Percentiles rank a stretch among this genome's conserved stretches.
Evolutionary conservation across 1,140 invertebrate species (phyloP).

Genomic region (Drosophila tsacasi): DNA sequence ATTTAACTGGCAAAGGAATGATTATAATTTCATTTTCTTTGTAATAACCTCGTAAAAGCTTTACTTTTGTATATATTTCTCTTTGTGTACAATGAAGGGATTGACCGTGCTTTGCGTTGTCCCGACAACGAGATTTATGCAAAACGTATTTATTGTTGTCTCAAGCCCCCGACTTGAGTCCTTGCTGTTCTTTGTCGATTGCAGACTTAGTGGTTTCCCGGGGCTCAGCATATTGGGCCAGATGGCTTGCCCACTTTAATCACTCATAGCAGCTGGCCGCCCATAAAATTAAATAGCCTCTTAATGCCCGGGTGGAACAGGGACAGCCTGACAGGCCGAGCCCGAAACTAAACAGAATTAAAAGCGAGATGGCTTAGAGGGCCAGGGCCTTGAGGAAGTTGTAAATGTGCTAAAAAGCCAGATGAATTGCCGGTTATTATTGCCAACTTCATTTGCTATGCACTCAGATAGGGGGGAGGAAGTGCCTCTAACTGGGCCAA

Average conservation of each 20-base stretch:
- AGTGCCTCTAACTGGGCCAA: slow-evolving; percentile 15
- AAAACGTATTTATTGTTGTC: slow-evolving; percentile 69
- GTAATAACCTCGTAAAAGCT: too few species aligned
- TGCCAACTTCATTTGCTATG: slow-evolving; percentile 57
- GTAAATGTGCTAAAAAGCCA: slow-evolving; percentile 73
- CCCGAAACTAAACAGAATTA: slow-evolving; percentile 14
- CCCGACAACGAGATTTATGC: slow-evolving; percentile 61
- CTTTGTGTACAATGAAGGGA: slow-evolving; percentile 9
- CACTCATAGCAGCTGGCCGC: slow-evolving; percentile 32
- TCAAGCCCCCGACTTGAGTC: slow-evolving; percentile 33
- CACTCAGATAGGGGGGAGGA: slow-evolving; percentile 11
- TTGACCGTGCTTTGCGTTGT: slow-evolving; percentile 29
- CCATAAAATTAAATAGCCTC: slow-evolving; percentile 55
- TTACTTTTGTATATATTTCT: background rate
- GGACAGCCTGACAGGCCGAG: background rate
- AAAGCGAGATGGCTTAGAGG: slow-evolving; percentile 10
- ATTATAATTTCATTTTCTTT: background rate
- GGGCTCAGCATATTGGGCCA: slow-evolving; percentile 7
- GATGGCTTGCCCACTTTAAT: slow-evolving; percentile 26
- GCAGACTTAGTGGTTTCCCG: slow-evolving; percentile 40
- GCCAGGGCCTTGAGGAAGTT: slow-evolving; percentile 28
- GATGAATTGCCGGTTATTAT: slow-evolving; percentile 74
- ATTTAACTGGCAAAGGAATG: too few species aligned
- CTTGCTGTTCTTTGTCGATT: slow-evolving; percentile 27
- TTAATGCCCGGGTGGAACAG: background rate